A percentile compares a stretch with the other conserved stretches of the same genome.
Evolutionary conservation across 2,797 vertebrate genomes (phyloP).

Genomic region (Hippoglossus hippoglossus): DNA sequence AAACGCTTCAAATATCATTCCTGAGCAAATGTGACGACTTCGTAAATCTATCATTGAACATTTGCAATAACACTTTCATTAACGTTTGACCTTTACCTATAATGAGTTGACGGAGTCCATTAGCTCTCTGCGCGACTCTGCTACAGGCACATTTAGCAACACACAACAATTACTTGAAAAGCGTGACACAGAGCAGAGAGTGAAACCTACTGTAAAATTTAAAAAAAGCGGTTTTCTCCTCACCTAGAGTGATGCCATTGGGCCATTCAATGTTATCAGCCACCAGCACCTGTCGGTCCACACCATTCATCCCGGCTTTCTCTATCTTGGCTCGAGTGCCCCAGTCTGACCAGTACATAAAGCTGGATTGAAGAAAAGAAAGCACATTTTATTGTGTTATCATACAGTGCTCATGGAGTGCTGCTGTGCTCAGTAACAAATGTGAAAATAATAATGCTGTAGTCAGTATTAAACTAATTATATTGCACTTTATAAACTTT

Average conservation of each 20-base stretch:
- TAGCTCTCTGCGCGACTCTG: neutral
- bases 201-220: neutral
- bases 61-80: conserved; percentile 15
- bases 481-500: neutral
- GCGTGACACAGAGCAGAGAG: neutral
- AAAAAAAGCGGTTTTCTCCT: conserved; percentile 42
- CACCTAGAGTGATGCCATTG: conserved; percentile 97
- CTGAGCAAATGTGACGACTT: conserved; percentile 12
- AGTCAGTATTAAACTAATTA: neutral
- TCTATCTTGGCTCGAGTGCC: conserved; percentile 95
- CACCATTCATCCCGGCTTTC: conserved; percentile 96
- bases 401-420: neutral
- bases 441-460: neutral
- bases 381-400: conserved; percentile 18
- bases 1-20: conserved; percentile 44
- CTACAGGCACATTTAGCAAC: conserved; percentile 4
- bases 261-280: conserved; percentile 96
- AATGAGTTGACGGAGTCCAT: neutral
- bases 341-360: conserved; percentile 99
- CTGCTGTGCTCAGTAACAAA: neutral
- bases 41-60: conserved; percentile 31
- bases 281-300: conserved; percentile 92
- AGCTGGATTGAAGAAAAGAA: conserved; percentile 80
- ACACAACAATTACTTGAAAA: neutral
- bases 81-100: conserved; percentile 24